Evolutionary conservation across 2,797 vertebrate genomes (phyloP).

Genomic region (Gadopsis bispinosus): DNA sequence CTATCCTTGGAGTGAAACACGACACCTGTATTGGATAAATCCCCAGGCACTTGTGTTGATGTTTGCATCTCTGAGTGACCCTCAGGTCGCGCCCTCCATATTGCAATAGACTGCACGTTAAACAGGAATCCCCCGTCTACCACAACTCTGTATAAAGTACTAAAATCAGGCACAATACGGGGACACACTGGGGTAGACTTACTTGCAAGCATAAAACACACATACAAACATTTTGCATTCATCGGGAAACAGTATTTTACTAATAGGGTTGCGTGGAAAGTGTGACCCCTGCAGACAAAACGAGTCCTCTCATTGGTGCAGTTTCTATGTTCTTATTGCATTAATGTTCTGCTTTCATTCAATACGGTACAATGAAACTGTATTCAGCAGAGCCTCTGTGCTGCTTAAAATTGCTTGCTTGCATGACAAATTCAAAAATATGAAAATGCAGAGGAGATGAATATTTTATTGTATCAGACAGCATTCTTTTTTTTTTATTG

Average conservation of each 20-base stretch:
- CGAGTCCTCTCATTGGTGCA: constrained; percentile 1
- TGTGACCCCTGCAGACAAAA: constrained; percentile 35
- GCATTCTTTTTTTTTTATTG: constrained; percentile 62
- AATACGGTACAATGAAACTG: constrained; percentile 22
- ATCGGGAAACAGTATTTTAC: constrained; percentile 33
- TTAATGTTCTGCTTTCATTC: constrained; percentile 33
- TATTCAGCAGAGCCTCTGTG: constrained; percentile 43
- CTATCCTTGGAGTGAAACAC: constrained; percentile 55
- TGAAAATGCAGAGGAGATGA: constrained; percentile 63
- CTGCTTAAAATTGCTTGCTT: constrained; percentile 36
- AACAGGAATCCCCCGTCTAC: constrained; percentile 52
- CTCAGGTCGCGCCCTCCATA: constrained; percentile 19
- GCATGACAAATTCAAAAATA: constrained; percentile 68
- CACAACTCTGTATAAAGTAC: constrained; percentile 20
- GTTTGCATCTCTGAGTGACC: constrained; percentile 58
- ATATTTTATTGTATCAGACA: constrained; percentile 69
- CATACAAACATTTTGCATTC: constrained; percentile 27
- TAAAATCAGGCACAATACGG: constrained; percentile 21
- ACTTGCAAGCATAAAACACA: constrained; percentile 7
- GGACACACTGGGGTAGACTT: constrained; percentile 20
- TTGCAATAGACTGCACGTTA: constrained; percentile 20
- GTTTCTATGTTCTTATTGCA: constrained; percentile 1
- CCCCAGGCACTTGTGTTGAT: constrained; percentile 59
- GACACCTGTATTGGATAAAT: constrained; percentile 55
- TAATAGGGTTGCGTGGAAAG: constrained; percentile 29